Evolutionary conservation across 2,888 invertebrate genomes (phyloP).

Genomic region (Alviniconcha strummeri): DNA sequence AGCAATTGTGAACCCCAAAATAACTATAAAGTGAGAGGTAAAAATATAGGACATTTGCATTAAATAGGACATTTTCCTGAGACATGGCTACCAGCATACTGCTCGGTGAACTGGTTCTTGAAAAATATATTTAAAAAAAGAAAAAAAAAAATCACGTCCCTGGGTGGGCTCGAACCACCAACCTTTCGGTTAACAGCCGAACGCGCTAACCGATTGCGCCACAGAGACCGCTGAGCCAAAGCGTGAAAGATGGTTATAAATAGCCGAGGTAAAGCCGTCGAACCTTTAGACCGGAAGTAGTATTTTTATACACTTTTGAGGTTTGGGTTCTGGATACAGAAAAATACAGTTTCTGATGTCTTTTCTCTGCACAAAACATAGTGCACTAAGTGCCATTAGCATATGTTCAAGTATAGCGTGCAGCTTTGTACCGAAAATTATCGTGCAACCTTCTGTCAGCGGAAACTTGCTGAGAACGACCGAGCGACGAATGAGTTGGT

Average conservation of each 20-base stretch:
- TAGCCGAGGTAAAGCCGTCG: too few species aligned
- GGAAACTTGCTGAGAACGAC: too few species aligned
- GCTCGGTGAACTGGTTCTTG: too few species aligned
- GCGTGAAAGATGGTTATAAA: too few species aligned
- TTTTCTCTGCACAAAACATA: neutral
- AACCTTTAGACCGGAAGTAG: neutral
- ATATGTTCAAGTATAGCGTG: slow-evolving; percentile 16
- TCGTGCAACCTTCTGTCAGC: too few species aligned
- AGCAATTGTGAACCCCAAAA: too few species aligned
- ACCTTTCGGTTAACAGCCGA: slow-evolving; percentile 56
- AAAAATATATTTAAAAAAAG: neutral
- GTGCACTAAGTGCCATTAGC: slow-evolving; percentile 10
- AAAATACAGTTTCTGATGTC: slow-evolving; percentile 7
- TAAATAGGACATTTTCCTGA: too few species aligned
- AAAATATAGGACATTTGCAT: too few species aligned
- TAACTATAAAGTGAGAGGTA: too few species aligned
- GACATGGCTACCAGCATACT: too few species aligned
- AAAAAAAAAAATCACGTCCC: slow-evolving; percentile 42
- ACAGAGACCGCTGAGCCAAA: slow-evolving; percentile 40
- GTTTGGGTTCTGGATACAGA: neutral
- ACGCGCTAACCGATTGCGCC: slow-evolving; percentile 55
- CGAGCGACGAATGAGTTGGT: too few species aligned
- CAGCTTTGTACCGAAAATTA: neutral
- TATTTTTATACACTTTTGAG: too few species aligned
- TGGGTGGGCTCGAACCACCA: slow-evolving; percentile 55